Evolutionary conservation across 2,797 vertebrate genomes (phyloP).

Genomic region (Parauchenoglanis ngamensis): DNA sequence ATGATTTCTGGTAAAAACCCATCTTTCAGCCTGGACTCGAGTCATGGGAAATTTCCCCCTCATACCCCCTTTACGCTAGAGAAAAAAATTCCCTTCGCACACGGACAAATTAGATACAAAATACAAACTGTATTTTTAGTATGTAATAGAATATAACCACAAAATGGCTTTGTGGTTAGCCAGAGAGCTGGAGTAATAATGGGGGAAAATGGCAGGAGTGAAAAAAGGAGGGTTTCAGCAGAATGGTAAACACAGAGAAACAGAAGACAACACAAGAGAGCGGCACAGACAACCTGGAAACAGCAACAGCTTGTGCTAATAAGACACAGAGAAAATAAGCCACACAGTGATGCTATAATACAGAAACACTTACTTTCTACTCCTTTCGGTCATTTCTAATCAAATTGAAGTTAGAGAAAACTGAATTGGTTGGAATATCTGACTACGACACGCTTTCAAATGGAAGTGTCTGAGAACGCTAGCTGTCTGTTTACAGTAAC

Average conservation of each 20-base stretch:
- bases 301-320: background rate
- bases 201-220: no score
- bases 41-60: conserved; percentile 32
- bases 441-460: background rate
- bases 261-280: background rate
- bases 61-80: background rate
- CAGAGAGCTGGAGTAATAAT: background rate
- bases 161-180: background rate
- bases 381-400: background rate
- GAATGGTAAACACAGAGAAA: background rate
- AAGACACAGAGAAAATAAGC: background rate
- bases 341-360: background rate
- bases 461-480: background rate
- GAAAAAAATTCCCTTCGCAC: background rate
- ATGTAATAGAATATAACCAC: background rate
- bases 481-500: background rate
- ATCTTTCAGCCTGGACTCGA: background rate
- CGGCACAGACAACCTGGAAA: background rate
- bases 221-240: background rate
- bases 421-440: background rate
- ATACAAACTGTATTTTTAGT: background rate
- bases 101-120: background rate
- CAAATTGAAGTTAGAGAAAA: background rate
- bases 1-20: conserved; percentile 44
- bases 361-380: background rate